These are phyloP conservation scores for Ammodramus savannarum DNA, from an alignment of 2,113 vertebrate genomes.

Conservation along the genomic window DNA sequence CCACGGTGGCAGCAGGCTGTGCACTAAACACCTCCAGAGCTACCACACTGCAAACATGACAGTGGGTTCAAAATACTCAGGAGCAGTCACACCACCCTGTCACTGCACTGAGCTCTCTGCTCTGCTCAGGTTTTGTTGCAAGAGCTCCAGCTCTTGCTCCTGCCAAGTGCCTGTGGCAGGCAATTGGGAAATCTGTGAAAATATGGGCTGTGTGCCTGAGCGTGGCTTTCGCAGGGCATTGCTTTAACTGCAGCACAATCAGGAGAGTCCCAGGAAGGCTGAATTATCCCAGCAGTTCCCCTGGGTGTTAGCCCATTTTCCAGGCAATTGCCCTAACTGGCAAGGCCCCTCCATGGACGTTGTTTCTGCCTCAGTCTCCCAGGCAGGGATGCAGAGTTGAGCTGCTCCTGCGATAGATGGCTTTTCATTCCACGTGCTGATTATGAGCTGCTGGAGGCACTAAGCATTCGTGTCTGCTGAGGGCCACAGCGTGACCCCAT, in stretches of 20 bases:
- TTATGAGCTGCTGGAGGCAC: neutral
- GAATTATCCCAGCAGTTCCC: neutral
- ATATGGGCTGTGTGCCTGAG: neutral
- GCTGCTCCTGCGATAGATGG: neutral
- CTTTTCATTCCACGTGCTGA: neutral
- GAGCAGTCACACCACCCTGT: neutral
- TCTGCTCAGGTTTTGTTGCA: neutral
- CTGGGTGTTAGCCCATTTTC: neutral
- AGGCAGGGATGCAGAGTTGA: neutral
- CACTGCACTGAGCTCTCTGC: fast-evolving
- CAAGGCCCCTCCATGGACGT: neutral
- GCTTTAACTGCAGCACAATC: neutral
- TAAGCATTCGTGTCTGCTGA: neutral
- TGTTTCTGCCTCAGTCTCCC: neutral
- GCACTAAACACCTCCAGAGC: neutral
- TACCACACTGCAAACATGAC: neutral
- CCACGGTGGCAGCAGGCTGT: neutral
- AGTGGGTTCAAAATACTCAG: neutral
- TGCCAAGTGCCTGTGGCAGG: neutral
- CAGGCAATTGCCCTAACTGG: neutral
- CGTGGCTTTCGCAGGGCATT: fast-evolving
- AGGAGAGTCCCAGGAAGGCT: neutral
- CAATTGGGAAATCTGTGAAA: neutral
- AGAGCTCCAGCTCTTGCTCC: neutral
- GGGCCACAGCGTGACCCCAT: constrained; percentile 6